Base-by-base conservation (phyloP, 2,797 vertebrate species). In the Acestrorhynchus altus region DNA sequence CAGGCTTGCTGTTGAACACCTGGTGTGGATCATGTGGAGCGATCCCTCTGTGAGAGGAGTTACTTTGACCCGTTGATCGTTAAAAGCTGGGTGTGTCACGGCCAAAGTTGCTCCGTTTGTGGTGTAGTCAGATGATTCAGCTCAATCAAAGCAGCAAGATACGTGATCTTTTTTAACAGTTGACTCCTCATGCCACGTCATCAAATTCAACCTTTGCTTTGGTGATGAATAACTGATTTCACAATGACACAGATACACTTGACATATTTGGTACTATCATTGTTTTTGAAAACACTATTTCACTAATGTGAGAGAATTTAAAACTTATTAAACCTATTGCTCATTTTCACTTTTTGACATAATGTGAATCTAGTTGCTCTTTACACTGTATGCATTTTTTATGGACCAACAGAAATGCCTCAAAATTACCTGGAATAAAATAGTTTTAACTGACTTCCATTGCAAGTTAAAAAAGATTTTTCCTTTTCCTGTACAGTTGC, bases 41-140 rank as follows among this genome's bases (percentile, higher is more conserved):
- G 54, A 52, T 51, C n/a, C 60, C 57, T 44, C n/a, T 20, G 59
- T 22, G 47, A 63, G 46, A 72, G 44, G 24, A 52, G 54, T 77
- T 57, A 81, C 76, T 74, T 78, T 81, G 80, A 78, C 80, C 76
- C 20, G 35, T 26, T 31, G 26, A 16, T 77, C 44, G 65, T 77
- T 78, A 76, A 73, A 7, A 15, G 20, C 76, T 52, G 75, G 82
- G 82, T 68, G 79, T 81, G 79, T 70, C 56, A 0, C 26, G 79
- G 69, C 26, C 52, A 73, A 77, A 81, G 79, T 77, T 68, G 57
- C 64, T 56, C 31, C 35, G 42, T 70, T 42, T 72, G 74, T 46
- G 26, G 47, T 60, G 26, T 49, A 47, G 74, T 80, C 78, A 83
- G 72, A 81, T 83, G 78, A 85, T 76, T 81, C 76, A 85, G 66